Percentiles rank a stretch among this genome's conserved stretches.
These are phyloP conservation scores for Bergia puertoricense DNA, from an alignment of 92 coral and sea anemone genomes.

Conservation along the genomic window DNA sequence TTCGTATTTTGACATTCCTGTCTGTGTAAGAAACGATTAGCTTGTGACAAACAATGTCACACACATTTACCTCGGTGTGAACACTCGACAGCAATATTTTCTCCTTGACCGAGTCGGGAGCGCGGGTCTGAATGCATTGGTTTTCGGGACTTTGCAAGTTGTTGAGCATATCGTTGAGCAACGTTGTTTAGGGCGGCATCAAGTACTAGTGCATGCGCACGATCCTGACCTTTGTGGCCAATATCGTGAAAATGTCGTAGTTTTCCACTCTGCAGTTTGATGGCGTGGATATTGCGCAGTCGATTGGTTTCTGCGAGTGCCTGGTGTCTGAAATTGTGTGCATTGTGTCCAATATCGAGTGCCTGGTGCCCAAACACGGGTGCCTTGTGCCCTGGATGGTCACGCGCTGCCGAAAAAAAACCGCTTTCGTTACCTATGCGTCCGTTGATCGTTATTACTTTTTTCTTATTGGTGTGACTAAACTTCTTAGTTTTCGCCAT, in stretches of 20 bases:
- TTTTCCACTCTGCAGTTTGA: not conserved
- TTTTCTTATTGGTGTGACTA: too few relatives aligned
- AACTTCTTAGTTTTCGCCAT: too few relatives aligned
- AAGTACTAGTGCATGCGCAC: not conserved
- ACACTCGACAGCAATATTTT: conserved; percentile 38
- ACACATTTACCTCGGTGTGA: not conserved
- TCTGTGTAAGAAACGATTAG: not conserved
- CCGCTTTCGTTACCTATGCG: not conserved
- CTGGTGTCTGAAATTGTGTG: not conserved
- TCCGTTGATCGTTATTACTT: not conserved
- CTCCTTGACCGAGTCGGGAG: conserved; percentile 40
- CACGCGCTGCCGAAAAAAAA: not conserved
- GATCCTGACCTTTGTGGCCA: not conserved
- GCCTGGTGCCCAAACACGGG: too few relatives aligned
- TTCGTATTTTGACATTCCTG: too few relatives aligned
- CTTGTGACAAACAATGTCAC: not conserved
- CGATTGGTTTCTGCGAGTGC: conserved; percentile 28
- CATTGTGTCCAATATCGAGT: too few relatives aligned
- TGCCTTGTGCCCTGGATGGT: not conserved
- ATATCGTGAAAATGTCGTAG: not conserved
- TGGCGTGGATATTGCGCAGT: conserved; percentile 28
- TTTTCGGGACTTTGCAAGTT: conserved; percentile 8
- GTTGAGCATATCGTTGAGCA: conserved; percentile 30
- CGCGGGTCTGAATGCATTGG: conserved; percentile 23
- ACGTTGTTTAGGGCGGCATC: conserved; percentile 9